These are phyloP conservation scores for Lobophora halterata DNA, from an alignment of 2,888 invertebrate genomes.

Conservation along the genomic window DNA sequence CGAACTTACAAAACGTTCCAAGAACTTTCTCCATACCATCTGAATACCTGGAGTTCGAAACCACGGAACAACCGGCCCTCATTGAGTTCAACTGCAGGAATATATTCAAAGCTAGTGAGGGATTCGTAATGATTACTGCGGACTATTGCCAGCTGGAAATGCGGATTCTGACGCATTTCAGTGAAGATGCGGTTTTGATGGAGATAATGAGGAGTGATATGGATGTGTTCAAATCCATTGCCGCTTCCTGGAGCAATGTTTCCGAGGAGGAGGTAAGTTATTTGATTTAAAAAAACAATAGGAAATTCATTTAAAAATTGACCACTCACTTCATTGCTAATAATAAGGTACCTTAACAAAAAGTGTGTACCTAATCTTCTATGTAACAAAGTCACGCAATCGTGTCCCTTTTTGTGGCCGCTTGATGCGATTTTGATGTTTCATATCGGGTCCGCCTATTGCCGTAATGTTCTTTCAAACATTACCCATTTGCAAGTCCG, in stretches of 20 bases:
- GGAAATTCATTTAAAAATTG: too few relatives aligned
- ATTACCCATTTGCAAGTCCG: constrained; percentile 23
- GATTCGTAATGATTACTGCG: constrained; percentile 89
- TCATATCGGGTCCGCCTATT: constrained; percentile 27
- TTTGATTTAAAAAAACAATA: too few relatives aligned
- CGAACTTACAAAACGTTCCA: constrained; percentile 95
- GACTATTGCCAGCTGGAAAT: constrained; percentile 99
- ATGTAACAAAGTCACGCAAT: constrained; percentile 18
- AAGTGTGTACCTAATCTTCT: constrained; percentile 2
- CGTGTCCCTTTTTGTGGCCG: constrained; percentile 16
- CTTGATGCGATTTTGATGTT: constrained; percentile 31
- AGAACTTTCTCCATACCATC: constrained; percentile 87
- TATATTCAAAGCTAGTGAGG: constrained; percentile 83
- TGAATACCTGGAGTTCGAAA: constrained; percentile 16
- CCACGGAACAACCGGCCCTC: constrained; percentile 36
- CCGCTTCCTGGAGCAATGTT: constrained; percentile 90
- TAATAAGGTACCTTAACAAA: too few relatives aligned
- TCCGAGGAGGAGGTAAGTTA: constrained; percentile 79
- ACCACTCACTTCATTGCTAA: too few relatives aligned
- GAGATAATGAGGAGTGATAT: constrained; percentile 83
- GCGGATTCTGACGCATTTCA: constrained; percentile 94
- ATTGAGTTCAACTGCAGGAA: constrained; percentile 84
- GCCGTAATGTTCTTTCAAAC: constrained; percentile 28
- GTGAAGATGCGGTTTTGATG: constrained; percentile 86
- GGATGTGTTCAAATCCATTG: constrained; percentile 93